Evolutionary conservation across 2,797 vertebrate species (phyloP).

Genomic region (Epinephelus malabaricus): DNA sequence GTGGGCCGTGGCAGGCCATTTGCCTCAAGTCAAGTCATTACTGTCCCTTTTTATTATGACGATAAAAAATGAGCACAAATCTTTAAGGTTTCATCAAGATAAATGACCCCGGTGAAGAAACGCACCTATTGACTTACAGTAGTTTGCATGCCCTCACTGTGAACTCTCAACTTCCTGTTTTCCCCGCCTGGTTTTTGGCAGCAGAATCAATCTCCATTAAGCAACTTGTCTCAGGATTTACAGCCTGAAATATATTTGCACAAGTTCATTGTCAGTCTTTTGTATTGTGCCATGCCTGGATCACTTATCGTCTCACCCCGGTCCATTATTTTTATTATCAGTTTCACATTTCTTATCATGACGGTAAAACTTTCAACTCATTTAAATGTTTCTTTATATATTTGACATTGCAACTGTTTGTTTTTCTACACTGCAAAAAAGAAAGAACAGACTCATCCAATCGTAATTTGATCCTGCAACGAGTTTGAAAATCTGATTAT

Average conservation of each 20-base stretch:
- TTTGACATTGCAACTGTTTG: conserved; percentile 51
- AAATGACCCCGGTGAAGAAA: conserved; percentile 81
- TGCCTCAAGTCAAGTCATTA: conserved; percentile 85
- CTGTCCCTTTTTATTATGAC: conserved; percentile 87
- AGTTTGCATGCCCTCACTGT: conserved; percentile 86
- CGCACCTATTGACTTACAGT: conserved; percentile 89
- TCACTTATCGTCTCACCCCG: conserved; percentile 16
- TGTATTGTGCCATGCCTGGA: conserved; percentile 28
- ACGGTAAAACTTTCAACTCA: conserved; percentile 23
- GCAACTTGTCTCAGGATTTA: conserved; percentile 76
- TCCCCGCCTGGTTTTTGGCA: conserved; percentile 77
- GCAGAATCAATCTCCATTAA: conserved; percentile 83
- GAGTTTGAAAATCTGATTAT: conserved; percentile 56
- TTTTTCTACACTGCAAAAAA: conserved; percentile 61
- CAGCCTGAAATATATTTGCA: conserved; percentile 60
- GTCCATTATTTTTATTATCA: conserved; percentile 47
- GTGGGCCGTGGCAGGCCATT: conserved; percentile 77
- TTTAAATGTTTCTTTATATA: conserved; percentile 16
- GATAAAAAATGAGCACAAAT: conserved; percentile 84
- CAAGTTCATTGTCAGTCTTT: conserved; percentile 52
- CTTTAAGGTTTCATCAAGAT: conserved; percentile 82
- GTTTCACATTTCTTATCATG: conserved; percentile 52
- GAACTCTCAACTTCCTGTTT: conserved; percentile 90
- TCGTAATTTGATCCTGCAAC: conserved; percentile 42
- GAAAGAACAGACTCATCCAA: conserved; percentile 9